Conservation (phyloP, 2,113 vertebrate species). For the Gavia stellata region DNA sequence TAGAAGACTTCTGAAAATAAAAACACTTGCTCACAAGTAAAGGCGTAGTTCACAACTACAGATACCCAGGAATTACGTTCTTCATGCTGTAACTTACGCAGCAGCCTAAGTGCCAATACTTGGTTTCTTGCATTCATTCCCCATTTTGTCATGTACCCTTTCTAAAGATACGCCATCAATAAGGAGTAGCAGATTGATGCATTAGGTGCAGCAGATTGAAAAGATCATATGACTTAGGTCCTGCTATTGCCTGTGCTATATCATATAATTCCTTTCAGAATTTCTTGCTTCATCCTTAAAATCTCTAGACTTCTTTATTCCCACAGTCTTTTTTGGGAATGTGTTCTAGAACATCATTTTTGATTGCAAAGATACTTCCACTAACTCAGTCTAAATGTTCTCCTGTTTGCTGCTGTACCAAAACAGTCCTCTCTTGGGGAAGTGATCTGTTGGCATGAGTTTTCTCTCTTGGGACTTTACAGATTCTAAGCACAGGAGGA, state of each 20-base stretch:
- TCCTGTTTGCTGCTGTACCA: neutral
- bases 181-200: neutral
- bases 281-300: neutral
- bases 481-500: neutral
- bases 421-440: neutral
- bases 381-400: neutral
- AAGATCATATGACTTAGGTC: neutral
- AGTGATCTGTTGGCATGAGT: neutral
- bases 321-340: neutral
- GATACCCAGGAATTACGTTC: neutral
- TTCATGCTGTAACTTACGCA: neutral
- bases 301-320: neutral
- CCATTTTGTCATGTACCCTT: neutral
- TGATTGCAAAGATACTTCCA: neutral
- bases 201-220: neutral
- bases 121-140: neutral
- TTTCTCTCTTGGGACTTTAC: neutral
- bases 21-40: neutral
- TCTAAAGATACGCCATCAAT: rapidly evolving
- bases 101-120: neutral
- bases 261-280: neutral
- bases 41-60: neutral
- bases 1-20: neutral
- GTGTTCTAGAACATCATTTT: neutral
- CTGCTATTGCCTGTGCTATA: neutral